phyloP scores from a whole-genome alignment of 2,797 vertebrate species.

The Acanthurus lineatus region DNA sequence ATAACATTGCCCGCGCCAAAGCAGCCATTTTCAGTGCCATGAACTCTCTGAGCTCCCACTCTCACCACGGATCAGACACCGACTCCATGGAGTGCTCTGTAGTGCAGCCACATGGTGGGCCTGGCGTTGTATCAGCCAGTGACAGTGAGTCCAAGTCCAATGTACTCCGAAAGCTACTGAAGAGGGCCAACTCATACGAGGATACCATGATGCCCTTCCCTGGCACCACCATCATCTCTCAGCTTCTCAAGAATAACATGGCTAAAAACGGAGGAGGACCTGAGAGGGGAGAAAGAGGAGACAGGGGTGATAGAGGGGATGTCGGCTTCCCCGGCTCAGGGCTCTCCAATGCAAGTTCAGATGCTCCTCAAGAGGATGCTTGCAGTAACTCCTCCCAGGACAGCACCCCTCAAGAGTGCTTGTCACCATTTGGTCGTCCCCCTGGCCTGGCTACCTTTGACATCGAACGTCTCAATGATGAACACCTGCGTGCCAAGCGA shows the following conservation, averaged over 20 bases:
- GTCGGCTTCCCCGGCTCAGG: conserved; percentile 94
- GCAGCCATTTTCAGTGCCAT: conserved; percentile 96
- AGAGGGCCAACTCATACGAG: conserved; percentile 99
- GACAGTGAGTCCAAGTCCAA: conserved; percentile 92
- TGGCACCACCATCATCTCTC: conserved; percentile 98
- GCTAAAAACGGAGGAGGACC: conserved; percentile 93
- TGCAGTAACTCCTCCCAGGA: conserved; percentile 99
- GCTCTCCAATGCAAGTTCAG: conserved; percentile 95
- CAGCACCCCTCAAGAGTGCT: conserved; percentile 95
- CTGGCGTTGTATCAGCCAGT: conserved; percentile 78
- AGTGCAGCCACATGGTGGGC: conserved; percentile 95
- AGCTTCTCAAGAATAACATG: conserved; percentile 99
- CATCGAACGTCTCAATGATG: conserved; percentile 95
- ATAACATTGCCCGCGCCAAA: conserved; percentile 92
- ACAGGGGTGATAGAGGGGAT: conserved; percentile 78
- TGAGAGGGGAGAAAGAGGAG: conserved; percentile 77
- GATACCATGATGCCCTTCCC: conserved; percentile 99
- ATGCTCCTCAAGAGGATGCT: conserved; percentile 95
- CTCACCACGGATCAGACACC: conserved; percentile 94
- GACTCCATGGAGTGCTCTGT: conserved; percentile 97
- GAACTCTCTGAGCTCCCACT: conserved; percentile 90
- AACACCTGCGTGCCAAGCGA: conserved; percentile 98
- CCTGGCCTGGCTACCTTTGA: conserved; percentile 92
- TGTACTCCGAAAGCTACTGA: conserved; percentile 99
- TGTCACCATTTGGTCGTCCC: conserved; percentile 96